Evolutionary conservation across 2,888 invertebrate genomes (phyloP).

Genomic region (Unio pictorum): DNA sequence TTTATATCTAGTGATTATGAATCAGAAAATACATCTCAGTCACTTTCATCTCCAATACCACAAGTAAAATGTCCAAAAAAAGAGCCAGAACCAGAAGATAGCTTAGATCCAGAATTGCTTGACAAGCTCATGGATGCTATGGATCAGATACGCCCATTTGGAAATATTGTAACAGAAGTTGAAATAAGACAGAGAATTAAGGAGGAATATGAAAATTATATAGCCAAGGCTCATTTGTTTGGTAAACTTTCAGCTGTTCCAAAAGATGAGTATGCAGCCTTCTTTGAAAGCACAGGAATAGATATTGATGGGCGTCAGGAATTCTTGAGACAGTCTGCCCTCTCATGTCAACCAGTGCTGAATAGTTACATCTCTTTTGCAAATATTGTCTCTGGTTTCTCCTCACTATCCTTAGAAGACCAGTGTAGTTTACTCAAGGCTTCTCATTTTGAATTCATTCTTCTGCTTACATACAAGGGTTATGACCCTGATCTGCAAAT

Average conservation of each 20-base stretch:
- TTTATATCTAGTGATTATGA: no score
- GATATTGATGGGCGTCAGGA: conserved; percentile 39
- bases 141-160: conserved; percentile 31
- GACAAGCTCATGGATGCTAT: conserved; percentile 27
- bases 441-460: conserved; percentile 38
- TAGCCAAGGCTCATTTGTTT: conserved; percentile 29
- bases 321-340: conserved; percentile 32
- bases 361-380: conserved; percentile 39
- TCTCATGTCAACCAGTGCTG: conserved; percentile 38
- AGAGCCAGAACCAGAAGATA: no score
- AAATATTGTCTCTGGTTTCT: conserved; percentile 35
- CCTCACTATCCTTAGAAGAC: conserved; percentile 30
- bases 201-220: conserved; percentile 32
- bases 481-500: conserved; percentile 35
- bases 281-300: conserved; percentile 35
- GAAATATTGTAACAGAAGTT: conserved; percentile 30
- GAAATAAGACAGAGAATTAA: conserved; percentile 24
- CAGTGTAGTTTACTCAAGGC: conserved; percentile 37
- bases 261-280: conserved; percentile 30
- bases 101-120: conserved; percentile 10
- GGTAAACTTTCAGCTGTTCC: conserved; percentile 37
- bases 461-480: conserved; percentile 33
- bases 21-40: no score
- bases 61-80: no score
- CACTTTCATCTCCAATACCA: no score